A percentile compares a stretch with the other conserved stretches of the same genome.
Conservation (phyloP, 2,888 invertebrate species). For the Hirudinaria manillensis region DNA sequence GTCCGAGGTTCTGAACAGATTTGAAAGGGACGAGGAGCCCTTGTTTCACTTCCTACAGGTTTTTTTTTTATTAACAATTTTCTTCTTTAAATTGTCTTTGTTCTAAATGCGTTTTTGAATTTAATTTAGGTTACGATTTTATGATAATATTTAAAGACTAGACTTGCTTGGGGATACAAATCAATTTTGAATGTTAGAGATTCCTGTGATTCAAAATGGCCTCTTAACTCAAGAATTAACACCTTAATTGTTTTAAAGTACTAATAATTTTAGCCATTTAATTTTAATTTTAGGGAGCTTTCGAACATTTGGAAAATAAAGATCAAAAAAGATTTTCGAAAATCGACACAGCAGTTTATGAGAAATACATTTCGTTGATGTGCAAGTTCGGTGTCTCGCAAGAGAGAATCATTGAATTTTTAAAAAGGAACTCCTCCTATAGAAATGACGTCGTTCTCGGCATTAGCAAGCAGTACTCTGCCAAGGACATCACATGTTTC, state of each 20-base stretch:
- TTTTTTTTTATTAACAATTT: not conserved
- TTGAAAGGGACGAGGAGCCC: not conserved
- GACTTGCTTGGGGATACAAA: no score
- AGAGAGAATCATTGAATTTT: conserved; percentile 58
- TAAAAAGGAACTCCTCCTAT: conserved; percentile 60
- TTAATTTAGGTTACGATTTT: not conserved
- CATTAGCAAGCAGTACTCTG: conserved; percentile 63
- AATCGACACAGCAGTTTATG: conserved; percentile 57
- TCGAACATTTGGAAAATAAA: not conserved
- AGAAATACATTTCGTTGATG: conserved; percentile 63
- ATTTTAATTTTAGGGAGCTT: not conserved
- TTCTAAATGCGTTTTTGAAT: not conserved
- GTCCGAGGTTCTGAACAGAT: not conserved
- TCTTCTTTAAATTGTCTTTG: not conserved
- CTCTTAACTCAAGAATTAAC: no score
- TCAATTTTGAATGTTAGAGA: no score
- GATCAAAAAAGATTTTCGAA: conserved; percentile 32
- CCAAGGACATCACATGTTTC: conserved; percentile 64
- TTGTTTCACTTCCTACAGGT: conserved; percentile 24
- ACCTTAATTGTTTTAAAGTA: no score
- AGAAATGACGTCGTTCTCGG: conserved; percentile 62
- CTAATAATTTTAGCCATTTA: no score
- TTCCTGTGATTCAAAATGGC: no score
- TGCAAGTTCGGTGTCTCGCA: conserved; percentile 57
- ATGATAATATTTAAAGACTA: no score